Percentiles rank a stretch among this genome's conserved stretches.
Evolutionary conservation across 2,113 vertebrate species (phyloP).

Genomic region (Peromyscus polionotus): DNA sequence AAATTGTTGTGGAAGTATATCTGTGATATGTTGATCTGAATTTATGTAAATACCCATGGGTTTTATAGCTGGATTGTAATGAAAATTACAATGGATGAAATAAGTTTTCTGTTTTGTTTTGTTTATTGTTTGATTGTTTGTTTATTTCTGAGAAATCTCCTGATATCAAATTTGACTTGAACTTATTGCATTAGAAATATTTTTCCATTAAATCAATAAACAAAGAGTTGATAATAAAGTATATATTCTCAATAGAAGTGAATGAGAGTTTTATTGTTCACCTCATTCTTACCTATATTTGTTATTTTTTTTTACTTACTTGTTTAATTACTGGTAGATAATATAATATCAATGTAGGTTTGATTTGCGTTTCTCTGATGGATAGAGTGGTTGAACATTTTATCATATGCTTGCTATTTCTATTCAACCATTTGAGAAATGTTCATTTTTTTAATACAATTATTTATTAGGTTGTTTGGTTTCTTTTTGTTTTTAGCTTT

Average conservation of each 20-base stretch:
- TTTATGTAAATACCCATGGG: background rate
- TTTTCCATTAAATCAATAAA: background rate
- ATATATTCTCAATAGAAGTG: background rate
- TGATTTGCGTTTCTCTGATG: background rate
- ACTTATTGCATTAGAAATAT: background rate
- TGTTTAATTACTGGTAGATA: background rate
- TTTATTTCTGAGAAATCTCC: background rate
- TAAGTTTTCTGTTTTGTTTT: background rate
- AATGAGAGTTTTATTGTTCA: background rate
- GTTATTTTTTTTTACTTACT: background rate
- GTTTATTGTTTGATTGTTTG: background rate
- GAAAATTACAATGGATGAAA: too few relatives aligned
- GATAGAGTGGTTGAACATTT: background rate
- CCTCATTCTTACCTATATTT: background rate
- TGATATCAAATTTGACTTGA: background rate
- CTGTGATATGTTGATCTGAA: background rate
- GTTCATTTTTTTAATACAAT: background rate
- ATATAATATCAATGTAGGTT: background rate
- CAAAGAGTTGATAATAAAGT: background rate
- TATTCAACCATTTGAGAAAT: background rate
- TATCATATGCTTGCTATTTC: background rate
- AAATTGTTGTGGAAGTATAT: background rate
- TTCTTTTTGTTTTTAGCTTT: background rate
- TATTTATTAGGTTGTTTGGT: background rate
- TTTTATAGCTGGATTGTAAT: background rate